Evolutionary conservation across 2,888 invertebrate species (phyloP), one percentile per base, ranked within the genome.

Genomic region (Pogonocherus hispidulus): DNA sequence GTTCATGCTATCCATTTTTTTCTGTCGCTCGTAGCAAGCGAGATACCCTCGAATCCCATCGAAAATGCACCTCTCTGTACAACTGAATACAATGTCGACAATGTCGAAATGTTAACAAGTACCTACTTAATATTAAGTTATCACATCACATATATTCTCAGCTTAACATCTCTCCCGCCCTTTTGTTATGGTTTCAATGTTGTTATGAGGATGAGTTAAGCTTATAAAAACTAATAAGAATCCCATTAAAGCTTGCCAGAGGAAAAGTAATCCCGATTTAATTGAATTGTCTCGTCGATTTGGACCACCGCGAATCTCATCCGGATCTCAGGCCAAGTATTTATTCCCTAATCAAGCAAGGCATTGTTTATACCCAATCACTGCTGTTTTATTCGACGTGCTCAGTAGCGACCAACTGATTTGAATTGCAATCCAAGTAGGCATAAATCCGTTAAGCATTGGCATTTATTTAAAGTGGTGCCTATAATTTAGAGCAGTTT

Each of bases 341-440:
- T 83, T 83, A 83, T 83, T 84, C 80, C 83, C 83, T 83, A 84
- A 83, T 84, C 84, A 84, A 81, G 80, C 63, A 72, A 14, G 78
- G 76, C 83, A 82, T 84, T 83, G 83, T 84, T 84, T 84, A 84
- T 83, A 82, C 80, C 82, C 82, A 80, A 82, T 83, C 82, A 79
- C 76, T 68, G 70, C 74, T 79, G 80, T 80, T 82, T 81, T 81
- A 81, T 80, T 77, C 78, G 77, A 69, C 76, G 76, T 73, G 76
- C 72, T 79, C 79, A 75, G 78, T 79, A 79, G 78, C 77, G 75
- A 76, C 75, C 78, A 78, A 78, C 82, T 82, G 82, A 84, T 84
- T 84, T 84, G 83, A 84, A 84, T 84, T 82, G 82, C 83, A 81
- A 80, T 77, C 71, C 79, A 75, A 78, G 76, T 74, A 77, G 75